phyloP scores from a whole-genome alignment of 1,140 invertebrate species.

The Glomeris maerens region DNA sequence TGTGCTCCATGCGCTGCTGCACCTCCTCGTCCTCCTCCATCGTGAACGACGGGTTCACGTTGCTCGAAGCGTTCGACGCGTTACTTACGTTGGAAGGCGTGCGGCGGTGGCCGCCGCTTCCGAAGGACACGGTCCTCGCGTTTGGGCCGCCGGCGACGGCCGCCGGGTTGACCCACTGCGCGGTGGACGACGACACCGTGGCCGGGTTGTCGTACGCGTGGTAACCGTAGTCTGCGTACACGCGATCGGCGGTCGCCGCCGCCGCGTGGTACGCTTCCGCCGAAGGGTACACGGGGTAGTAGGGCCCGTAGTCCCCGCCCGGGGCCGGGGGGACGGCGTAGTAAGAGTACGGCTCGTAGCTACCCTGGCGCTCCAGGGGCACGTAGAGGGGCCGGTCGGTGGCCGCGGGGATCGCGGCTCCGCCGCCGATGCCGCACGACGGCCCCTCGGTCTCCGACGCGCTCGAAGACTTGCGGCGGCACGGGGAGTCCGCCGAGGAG shows the following conservation, averaged over 20 bases:
- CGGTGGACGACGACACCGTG: constrained; percentile 19
- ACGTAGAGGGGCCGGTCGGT: constrained; percentile 18
- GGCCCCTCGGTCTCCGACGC: constrained; percentile 27
- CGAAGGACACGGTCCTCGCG: too few relatives aligned
- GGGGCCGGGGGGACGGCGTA: constrained; percentile 17
- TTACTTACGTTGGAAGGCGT: constrained; percentile 59
- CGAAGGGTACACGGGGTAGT: constrained; percentile 12
- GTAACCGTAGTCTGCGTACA: constrained; percentile 23
- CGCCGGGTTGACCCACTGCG: constrained; percentile 11
- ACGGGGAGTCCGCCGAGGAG: constrained; percentile 54
- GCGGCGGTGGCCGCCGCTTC: constrained; percentile 37
- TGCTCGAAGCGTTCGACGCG: constrained; percentile 39
- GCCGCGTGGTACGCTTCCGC: constrained; percentile 18
- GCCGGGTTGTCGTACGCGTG: constrained; percentile 24
- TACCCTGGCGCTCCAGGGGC: constrained; percentile 23
- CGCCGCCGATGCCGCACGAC: background rate
- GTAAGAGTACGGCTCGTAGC: constrained; percentile 25
- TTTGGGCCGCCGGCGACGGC: constrained; percentile 41
- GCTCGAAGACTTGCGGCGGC: constrained; percentile 49
- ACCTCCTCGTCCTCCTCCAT: constrained; percentile 45
- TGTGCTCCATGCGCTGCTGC: constrained; percentile 28
- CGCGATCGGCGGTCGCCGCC: constrained; percentile 19
- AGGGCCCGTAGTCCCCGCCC: background rate
- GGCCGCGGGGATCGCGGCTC: constrained; percentile 8
- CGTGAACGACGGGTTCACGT: constrained; percentile 44